Evolutionary conservation across 2,113 vertebrate genomes (phyloP).

Genomic region (Euleptes europaea): DNA sequence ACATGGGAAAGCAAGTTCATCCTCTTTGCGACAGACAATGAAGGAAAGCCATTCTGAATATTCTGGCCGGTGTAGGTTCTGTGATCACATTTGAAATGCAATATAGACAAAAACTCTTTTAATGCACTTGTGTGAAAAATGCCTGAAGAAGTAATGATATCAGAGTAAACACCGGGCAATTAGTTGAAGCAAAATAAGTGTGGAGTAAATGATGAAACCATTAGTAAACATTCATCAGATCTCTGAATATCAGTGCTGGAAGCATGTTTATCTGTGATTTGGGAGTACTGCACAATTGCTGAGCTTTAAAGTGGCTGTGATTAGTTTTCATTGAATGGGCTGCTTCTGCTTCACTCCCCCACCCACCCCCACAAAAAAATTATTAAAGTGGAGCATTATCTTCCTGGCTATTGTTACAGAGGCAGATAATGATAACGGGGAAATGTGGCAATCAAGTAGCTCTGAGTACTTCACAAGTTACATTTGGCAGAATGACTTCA

Average conservation of each 20-base stretch:
- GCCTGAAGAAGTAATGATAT: background rate
- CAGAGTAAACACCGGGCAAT: conserved; percentile 8
- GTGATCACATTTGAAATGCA: background rate
- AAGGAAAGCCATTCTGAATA: background rate
- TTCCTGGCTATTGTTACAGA: background rate
- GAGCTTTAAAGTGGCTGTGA: background rate
- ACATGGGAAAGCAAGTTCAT: background rate
- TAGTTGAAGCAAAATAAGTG: conserved; percentile 35
- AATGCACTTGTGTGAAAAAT: background rate
- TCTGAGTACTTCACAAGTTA: fast-evolving
- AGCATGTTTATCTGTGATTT: background rate
- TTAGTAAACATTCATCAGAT: background rate
- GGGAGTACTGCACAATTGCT: background rate
- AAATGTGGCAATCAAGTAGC: background rate
- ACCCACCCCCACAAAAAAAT: background rate
- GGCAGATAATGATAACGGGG: background rate
- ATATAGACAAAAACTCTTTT: background rate
- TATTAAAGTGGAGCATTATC: conserved; percentile 13
- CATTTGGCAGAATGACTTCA: background rate
- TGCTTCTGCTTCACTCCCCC: background rate
- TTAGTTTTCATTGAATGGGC: background rate
- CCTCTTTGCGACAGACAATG: background rate
- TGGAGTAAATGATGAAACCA: conserved; percentile 26
- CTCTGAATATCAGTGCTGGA: background rate
- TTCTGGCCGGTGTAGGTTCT: background rate